phyloP scores from a whole-genome alignment of 2,113 vertebrate genomes.

The Dasypus novemcinctus region DNA sequence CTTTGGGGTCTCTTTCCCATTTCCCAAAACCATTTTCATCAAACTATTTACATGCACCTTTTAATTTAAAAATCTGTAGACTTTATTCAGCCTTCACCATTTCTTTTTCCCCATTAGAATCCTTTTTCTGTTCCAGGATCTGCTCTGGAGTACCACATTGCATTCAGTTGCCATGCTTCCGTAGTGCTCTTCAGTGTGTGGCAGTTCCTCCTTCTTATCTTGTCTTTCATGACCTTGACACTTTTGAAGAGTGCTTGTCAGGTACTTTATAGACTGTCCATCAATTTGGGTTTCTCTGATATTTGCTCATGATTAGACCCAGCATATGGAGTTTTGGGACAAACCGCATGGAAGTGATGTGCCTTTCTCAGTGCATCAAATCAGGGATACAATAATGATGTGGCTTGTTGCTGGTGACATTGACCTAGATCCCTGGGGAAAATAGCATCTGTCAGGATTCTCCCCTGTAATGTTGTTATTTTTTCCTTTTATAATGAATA shows the following conservation, averaged over 20 bases:
- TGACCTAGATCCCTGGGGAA: not conserved
- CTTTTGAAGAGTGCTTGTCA: not conserved
- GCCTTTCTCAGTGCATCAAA: not conserved
- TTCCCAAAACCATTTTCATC: not conserved
- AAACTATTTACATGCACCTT: not conserved
- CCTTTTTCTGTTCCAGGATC: not conserved
- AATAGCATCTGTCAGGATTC: not conserved
- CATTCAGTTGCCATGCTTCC: not conserved
- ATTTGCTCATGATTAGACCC: not conserved
- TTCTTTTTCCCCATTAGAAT: not conserved
- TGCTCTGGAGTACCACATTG: not conserved
- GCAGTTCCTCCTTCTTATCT: not conserved
- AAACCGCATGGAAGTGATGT: not conserved
- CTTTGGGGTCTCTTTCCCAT: not conserved
- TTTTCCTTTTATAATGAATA: not conserved
- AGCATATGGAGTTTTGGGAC: not conserved
- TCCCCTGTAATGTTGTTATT: not conserved
- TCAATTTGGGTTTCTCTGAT: not conserved
- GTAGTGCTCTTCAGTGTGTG: too few relatives aligned
- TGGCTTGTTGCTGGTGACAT: not conserved
- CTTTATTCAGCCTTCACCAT: not conserved
- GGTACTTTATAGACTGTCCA: not conserved
- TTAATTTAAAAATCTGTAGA: not conserved
- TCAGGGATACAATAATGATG: accelerated
- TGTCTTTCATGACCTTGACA: not conserved